These are phyloP conservation scores for Drosophila nigritarsus DNA, from an alignment of 2,888 invertebrate species.

Conservation along the genomic window DNA sequence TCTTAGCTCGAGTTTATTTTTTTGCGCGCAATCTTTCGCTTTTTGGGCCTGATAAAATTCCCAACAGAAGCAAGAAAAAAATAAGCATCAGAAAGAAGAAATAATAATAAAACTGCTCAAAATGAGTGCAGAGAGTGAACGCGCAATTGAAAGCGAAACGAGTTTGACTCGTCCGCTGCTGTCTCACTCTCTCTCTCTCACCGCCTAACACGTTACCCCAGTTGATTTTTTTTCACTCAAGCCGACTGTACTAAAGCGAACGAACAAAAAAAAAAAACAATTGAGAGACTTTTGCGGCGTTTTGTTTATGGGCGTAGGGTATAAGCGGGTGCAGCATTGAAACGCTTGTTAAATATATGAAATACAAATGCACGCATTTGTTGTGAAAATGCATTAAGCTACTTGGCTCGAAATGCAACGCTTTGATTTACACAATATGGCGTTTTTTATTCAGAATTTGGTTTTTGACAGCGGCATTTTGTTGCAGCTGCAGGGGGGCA, in stretches of 20 bases:
- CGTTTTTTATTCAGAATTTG: conserved; percentile 71
- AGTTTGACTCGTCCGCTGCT: conserved; percentile 35
- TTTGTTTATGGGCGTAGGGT: conserved; percentile 76
- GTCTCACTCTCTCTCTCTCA: conserved; percentile 10
- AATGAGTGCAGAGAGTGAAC: conserved; percentile 8
- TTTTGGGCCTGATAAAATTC: conserved; percentile 67
- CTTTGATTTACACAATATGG: conserved; percentile 59
- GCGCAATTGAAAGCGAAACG: conserved; percentile 43
- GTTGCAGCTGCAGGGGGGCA: conserved; percentile 59
- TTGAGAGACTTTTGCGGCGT: conserved; percentile 71
- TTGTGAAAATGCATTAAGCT: not conserved
- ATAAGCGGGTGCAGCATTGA: conserved; percentile 43
- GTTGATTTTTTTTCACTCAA: conserved; percentile 59
- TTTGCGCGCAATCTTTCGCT: conserved; percentile 68
- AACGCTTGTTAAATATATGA: conserved; percentile 25
- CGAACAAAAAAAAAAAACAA: conserved; percentile 49
- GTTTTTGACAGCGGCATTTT: conserved; percentile 55
- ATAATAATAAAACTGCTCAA: conserved; percentile 53
- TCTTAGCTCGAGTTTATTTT: conserved; percentile 56
- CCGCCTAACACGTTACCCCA: conserved; percentile 16
- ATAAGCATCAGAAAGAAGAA: conserved; percentile 31
- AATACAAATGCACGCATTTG: conserved; percentile 15
- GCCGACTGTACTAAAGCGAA: conserved; percentile 79
- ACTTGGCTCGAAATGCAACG: not conserved
- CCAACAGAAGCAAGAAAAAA: conserved; percentile 63